Evolutionary conservation across 2,797 vertebrate genomes (phyloP), one percentile per base, ranked within the genome.

Genomic region (Myoxocephalus aenaeus): DNA sequence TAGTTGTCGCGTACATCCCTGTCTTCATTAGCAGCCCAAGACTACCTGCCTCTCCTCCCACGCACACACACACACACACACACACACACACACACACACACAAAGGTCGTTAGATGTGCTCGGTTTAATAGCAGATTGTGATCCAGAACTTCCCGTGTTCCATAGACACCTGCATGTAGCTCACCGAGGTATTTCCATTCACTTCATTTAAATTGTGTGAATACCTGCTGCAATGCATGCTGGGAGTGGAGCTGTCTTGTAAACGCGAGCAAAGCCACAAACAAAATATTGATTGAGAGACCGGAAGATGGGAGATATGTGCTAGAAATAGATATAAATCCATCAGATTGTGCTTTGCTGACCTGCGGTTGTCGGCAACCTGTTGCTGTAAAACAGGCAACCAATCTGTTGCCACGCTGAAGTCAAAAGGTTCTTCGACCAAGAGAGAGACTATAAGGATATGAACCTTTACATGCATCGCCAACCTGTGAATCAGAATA

Each of bases 11-110:
- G 82, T 91, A 85, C 89, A 87, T 90, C 83, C 85, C 87, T 86
- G 90, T 94, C 92, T 93, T 94, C 88, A 94, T 95, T 94, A 93
- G 86, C 85, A 87, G 81, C 89, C 77, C 51, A 38, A 85, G 83
- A 91, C 88, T 89, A 88, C 87, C 91, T 89, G 81, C 86, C 80
- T 86, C 85, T 86, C 78, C 83, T 78, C 88, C 84, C 85, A 89
- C 82, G 65, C 80, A 77, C 72, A 54, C 53, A 25, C 70, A 32
- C 68, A 57, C 67, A 50, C 65, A 64, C 53, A 42, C 64, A 64
- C 64, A 25, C 72, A 76, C 73, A 70, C 57, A 34, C 27, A 27
- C 56, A 20, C 65, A 50, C 58, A 40, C 58, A 59, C 85, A 89
- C 82, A 91, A 91, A 93, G 92, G 92, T 92, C 87, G 90, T 93